Percentiles rank a stretch among this genome's conserved stretches.
Evolutionary conservation across 2,113 vertebrate species (phyloP).

Genomic region (Mormoops blainvillei): DNA sequence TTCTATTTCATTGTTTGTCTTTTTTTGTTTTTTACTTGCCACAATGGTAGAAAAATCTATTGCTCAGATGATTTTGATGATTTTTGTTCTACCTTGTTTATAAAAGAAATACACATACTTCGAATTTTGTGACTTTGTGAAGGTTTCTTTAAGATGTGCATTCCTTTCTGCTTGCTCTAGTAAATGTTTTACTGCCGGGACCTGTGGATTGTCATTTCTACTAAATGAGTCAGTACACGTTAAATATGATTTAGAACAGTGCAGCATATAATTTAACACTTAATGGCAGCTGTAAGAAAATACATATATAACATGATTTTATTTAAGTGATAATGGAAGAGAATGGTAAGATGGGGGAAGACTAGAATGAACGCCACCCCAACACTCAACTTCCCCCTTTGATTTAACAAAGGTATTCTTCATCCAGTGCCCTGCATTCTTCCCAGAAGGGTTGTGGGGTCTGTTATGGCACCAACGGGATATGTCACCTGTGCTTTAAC

Average conservation of each 20-base stretch:
- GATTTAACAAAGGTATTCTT: neutral
- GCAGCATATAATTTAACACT: neutral
- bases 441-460: neutral
- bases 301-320: neutral
- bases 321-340: conserved; percentile 6
- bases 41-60: conserved; percentile 71
- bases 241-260: neutral
- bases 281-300: neutral
- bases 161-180: conserved; percentile 86
- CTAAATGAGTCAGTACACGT: neutral
- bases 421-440: neutral
- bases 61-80: conserved; percentile 75
- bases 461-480: neutral
- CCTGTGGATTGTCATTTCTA: conserved; percentile 65
- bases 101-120: conserved; percentile 76
- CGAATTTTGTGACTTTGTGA: conserved; percentile 82
- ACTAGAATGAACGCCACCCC: neutral
- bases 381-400: neutral
- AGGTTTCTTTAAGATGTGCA: conserved; percentile 84
- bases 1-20: conserved; percentile 45
- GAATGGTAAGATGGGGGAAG: neutral
- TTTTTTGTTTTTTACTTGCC: conserved; percentile 61
- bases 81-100: conserved; percentile 79
- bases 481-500: neutral
- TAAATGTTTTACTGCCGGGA: conserved; percentile 87